phyloP scores from a whole-genome alignment of 2,888 invertebrate genomes.

The Caenorhabditis drosophilae region DNA sequence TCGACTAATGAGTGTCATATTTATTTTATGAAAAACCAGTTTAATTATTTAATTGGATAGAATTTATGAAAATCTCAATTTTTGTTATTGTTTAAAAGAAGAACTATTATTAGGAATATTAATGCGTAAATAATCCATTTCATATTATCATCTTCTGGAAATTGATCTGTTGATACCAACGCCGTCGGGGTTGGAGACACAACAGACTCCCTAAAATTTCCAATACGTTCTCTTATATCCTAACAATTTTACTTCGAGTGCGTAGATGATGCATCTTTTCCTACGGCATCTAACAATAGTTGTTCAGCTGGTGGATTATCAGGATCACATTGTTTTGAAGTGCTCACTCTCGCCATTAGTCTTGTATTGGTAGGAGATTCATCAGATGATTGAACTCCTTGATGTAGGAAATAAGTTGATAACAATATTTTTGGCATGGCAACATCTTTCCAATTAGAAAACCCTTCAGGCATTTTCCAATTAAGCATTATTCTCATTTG shows the following conservation, averaged over 20 bases:
- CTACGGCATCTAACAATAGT: constrained; percentile 54
- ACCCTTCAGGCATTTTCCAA: constrained; percentile 47
- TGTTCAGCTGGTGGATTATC: constrained; percentile 55
- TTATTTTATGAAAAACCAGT: too few relatives aligned
- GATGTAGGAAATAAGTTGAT: constrained; percentile 42
- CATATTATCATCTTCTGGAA: constrained; percentile 10
- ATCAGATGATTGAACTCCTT: constrained; percentile 29
- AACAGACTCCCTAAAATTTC: not conserved
- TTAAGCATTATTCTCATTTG: constrained; percentile 53
- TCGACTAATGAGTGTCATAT: too few relatives aligned
- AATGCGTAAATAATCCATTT: constrained; percentile 31
- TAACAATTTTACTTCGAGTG: too few relatives aligned
- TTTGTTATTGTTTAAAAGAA: constrained; percentile 7
- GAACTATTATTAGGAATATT: constrained; percentile 12
- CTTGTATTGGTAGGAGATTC: constrained; percentile 41
- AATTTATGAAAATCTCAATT: too few relatives aligned
- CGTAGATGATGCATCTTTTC: constrained; percentile 21
- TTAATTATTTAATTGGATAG: too few relatives aligned
- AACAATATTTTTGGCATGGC: constrained; percentile 51
- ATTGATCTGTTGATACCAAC: not conserved
- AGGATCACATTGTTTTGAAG: constrained; percentile 42
- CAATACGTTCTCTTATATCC: too few relatives aligned
- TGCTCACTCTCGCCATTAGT: constrained; percentile 33
- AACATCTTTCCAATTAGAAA: constrained; percentile 45
- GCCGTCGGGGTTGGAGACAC: not conserved